Percentiles rank a stretch among this genome's conserved stretches.
Conservation (phyloP, 2,888 invertebrate species). For the Acanthopleura granulata region DNA sequence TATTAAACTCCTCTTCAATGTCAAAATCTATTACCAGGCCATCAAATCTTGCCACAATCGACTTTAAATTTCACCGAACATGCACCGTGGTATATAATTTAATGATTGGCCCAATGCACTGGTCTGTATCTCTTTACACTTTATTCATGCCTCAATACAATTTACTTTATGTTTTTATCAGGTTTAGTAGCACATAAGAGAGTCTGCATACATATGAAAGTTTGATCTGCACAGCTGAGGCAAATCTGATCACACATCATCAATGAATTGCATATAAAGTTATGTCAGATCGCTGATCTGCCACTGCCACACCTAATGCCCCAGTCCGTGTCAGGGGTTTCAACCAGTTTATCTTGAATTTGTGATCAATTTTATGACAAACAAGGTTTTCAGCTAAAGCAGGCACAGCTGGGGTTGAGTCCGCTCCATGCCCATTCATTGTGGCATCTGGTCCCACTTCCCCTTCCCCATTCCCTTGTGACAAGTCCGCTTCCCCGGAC, state of each 20-base stretch:
- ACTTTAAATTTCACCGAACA: too few species aligned
- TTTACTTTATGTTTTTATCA: too few species aligned
- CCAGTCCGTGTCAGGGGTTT: slow-evolving; percentile 43
- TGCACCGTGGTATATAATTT: too few species aligned
- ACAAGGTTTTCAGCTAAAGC: neutral
- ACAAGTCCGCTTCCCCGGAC: neutral
- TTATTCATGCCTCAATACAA: too few species aligned
- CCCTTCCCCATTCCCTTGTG: slow-evolving; percentile 19
- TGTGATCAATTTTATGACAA: slow-evolving; percentile 40
- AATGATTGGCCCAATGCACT: too few species aligned
- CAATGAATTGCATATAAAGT: slow-evolving; percentile 31
- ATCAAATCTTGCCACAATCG: too few species aligned
- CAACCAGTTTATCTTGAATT: slow-evolving; percentile 64
- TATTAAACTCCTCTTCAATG: too few species aligned
- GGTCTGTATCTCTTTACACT: too few species aligned
- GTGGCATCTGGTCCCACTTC: slow-evolving; percentile 15
- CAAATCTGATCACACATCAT: neutral
- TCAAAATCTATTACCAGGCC: too few species aligned
- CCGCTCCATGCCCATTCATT: slow-evolving; percentile 29
- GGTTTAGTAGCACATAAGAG: too few species aligned
- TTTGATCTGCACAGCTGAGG: too few species aligned
- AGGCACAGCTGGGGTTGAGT: neutral
- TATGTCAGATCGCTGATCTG: slow-evolving; percentile 58
- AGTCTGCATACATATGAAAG: too few species aligned
- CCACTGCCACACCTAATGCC: slow-evolving; percentile 48